phyloP scores from a whole-genome alignment of 2,797 vertebrate genomes.

The Sebastes trivittatus region DNA sequence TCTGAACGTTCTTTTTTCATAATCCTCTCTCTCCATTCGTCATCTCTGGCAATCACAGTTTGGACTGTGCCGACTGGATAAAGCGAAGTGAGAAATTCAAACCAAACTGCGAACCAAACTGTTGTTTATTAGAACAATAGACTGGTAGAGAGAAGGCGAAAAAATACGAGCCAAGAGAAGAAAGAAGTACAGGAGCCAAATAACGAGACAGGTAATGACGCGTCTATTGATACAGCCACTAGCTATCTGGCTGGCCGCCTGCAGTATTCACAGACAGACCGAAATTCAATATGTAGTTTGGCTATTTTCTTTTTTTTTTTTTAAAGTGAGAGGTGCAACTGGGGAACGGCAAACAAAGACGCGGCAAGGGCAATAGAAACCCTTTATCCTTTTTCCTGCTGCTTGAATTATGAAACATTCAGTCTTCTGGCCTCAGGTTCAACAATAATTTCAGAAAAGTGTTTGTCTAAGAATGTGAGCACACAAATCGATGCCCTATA shows the following conservation, averaged over 20 bases:
- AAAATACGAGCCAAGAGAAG: not conserved
- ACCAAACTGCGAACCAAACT: not conserved
- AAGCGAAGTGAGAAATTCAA: not conserved
- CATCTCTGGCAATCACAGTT: not conserved
- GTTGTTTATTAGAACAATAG: conserved; percentile 5
- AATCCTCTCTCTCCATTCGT: not conserved
- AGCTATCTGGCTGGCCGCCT: conserved; percentile 37
- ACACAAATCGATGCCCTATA: not conserved
- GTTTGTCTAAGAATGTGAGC: not conserved
- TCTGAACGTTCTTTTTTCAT: no score
- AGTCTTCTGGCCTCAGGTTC: conserved; percentile 9
- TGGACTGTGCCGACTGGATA: not conserved
- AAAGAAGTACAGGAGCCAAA: conserved; percentile 11
- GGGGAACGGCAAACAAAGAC: conserved; percentile 15
- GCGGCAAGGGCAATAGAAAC: not conserved
- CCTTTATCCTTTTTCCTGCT: not conserved
- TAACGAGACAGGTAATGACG: conserved; percentile 39
- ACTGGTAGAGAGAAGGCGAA: not conserved
- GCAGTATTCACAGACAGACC: conserved; percentile 19
- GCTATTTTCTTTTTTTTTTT: conserved; percentile 20
- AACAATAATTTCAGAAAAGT: conserved; percentile 23
- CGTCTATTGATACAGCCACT: conserved; percentile 41
- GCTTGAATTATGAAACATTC: conserved; percentile 11
- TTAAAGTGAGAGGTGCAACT: conserved; percentile 11
- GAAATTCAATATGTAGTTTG: conserved; percentile 52